These are phyloP conservation scores for Drosophila neotestacea DNA, from an alignment of 2,888 invertebrate genomes.

Conservation along the genomic window DNA sequence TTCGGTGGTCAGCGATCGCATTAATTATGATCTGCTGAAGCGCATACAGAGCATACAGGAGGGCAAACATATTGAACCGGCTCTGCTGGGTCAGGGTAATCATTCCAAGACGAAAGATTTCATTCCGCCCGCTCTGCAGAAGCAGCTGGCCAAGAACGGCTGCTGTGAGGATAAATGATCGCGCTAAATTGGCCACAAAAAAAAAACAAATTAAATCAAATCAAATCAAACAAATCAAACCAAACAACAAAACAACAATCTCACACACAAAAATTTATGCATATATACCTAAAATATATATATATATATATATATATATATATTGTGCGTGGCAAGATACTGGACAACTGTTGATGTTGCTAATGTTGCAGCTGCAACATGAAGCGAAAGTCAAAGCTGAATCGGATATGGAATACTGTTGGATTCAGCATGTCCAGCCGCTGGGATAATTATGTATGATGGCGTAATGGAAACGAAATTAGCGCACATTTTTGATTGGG, in stretches of 20 bases:
- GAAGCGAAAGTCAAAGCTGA: slow-evolving; percentile 4
- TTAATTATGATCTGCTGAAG: slow-evolving; percentile 95
- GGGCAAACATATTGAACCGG: slow-evolving; percentile 90
- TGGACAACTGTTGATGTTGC: slow-evolving; percentile 8
- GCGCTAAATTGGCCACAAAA: slow-evolving; percentile 38
- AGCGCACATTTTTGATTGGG: slow-evolving; percentile 23
- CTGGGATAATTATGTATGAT: background rate
- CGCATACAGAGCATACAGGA: slow-evolving; percentile 91
- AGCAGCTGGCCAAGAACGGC: slow-evolving; percentile 84
- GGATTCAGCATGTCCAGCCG: slow-evolving; percentile 14
- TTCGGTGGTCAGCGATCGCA: slow-evolving; percentile 93
- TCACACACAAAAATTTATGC: slow-evolving; percentile 14
- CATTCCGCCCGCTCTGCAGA: slow-evolving; percentile 92
- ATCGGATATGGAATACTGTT: slow-evolving; percentile 3
- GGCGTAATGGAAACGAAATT: slow-evolving; percentile 1
- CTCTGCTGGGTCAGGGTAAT: slow-evolving; percentile 90
- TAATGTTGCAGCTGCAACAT: slow-evolving; percentile 3
- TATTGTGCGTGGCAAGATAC: slow-evolving; percentile 28
- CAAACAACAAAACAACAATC: slow-evolving; percentile 15
- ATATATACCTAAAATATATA: background rate
- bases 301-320: slow-evolving; percentile 8
- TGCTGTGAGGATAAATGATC: slow-evolving; percentile 83
- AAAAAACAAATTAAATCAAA: slow-evolving; percentile 8
- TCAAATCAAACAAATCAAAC: slow-evolving; percentile 11
- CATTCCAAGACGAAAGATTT: slow-evolving; percentile 93